Evolutionary conservation across 2,888 invertebrate genomes (phyloP).

Genomic region (Agrochola macilenta): DNA sequence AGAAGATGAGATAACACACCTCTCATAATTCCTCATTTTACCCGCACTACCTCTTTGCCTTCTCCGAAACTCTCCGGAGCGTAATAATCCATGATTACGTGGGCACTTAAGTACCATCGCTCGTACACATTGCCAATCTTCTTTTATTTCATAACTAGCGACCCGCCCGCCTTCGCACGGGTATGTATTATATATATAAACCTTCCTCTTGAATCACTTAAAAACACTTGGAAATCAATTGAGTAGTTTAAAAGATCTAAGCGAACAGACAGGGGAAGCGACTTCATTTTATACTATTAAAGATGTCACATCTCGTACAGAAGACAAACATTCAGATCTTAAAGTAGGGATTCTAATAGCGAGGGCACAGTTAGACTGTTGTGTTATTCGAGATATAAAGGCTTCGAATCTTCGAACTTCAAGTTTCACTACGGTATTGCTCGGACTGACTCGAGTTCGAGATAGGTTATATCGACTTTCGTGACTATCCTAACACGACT

Average conservation of each 20-base stretch:
- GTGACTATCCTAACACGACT: background rate
- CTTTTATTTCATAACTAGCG: constrained; percentile 36
- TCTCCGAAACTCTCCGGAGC: constrained; percentile 34
- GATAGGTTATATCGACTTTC: constrained; percentile 14
- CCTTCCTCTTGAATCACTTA: no score
- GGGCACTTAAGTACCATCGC: constrained; percentile 32
- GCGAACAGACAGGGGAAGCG: no score
- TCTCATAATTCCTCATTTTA: constrained; percentile 31
- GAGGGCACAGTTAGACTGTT: background rate
- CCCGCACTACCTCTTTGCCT: constrained; percentile 37
- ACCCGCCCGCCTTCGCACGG: no score
- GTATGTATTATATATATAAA: no score
- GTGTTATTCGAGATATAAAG: constrained; percentile 22
- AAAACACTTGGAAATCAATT: no score
- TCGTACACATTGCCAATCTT: constrained; percentile 27
- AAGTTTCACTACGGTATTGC: constrained; percentile 2
- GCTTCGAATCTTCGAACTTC: background rate
- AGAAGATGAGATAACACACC: constrained; percentile 39
- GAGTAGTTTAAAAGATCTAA: no score
- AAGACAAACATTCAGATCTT: constrained; percentile 4
- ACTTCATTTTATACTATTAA: no score
- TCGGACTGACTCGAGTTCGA: background rate
- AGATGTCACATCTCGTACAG: background rate
- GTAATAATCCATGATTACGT: constrained; percentile 53
- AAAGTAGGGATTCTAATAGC: background rate